Evolutionary conservation across 2,888 invertebrate species (phyloP), one percentile per base, ranked within the genome.

Genomic region (Euplagia quadripunctaria): DNA sequence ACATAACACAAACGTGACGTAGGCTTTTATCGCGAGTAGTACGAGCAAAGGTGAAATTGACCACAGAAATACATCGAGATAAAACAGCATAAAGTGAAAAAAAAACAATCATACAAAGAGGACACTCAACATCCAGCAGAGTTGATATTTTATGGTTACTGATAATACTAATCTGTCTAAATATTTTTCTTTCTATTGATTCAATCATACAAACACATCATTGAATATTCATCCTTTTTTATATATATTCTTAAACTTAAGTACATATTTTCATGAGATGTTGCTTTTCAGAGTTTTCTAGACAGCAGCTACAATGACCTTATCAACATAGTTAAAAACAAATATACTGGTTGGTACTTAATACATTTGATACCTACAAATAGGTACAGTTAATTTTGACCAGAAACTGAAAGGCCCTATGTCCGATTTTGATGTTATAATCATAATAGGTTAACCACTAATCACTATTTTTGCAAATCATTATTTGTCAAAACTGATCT

Each of bases 1-100:
- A 89, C 87, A 86, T 84, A 88, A 86, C 82, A 87, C 81, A 72
- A 76, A 83, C 83, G 73, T 76, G 79, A 82, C 80, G 84, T 82
- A 85, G 83, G 85, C 87, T 86, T 85, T 86, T 88, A 85, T 83
- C 75, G 42, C 75, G 81, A 79, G 79, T 17, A 58, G 80, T 80
- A 73, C 79, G 81, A 80, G 79, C 84, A 83, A 86, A 88, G 82
- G 83, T 83, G 81, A 58, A 78, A 70, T 73, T 72, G 51, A n/a
- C 31, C 68, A 68, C 55, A 68, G 68, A 68, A 41, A 42, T 70
- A 51, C 42, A 14, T 5, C 14, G 17, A 68, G 55, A n/a, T 55
- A 55, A 12, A 67, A 67, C 6, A 41, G 67, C 17, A 31, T 31
- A 67, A 42, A 17, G 41, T 8, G 5, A 67, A 41, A 20, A 41